Conservation (phyloP, 2,888 invertebrate genomes). For the Sepioteuthis lessoniana region DNA sequence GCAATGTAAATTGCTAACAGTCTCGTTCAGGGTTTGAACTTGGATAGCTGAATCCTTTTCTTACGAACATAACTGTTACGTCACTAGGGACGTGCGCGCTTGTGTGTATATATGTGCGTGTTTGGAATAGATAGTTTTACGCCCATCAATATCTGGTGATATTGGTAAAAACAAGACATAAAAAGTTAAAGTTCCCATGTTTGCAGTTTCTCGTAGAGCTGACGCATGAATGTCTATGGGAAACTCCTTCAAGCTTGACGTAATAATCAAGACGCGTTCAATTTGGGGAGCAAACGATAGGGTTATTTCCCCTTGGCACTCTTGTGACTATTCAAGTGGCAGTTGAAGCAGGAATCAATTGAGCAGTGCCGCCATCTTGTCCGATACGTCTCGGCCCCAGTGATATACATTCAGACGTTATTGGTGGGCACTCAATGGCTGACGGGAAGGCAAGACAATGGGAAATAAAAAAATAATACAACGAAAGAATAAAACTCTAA, state of each 20-base stretch:
- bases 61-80: too few relatives aligned
- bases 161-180: neutral
- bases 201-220: neutral
- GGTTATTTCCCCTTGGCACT: neutral
- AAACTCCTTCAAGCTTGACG: neutral
- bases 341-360: neutral
- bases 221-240: neutral
- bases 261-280: neutral
- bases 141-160: neutral
- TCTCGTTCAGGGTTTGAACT: too few relatives aligned
- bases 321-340: neutral
- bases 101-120: neutral
- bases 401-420: neutral
- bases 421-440: neutral
- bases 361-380: neutral
- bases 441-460: too few relatives aligned
- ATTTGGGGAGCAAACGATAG: neutral
- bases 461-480: too few relatives aligned
- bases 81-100: too few relatives aligned
- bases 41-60: too few relatives aligned
- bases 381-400: neutral
- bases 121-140: neutral
- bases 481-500: too few relatives aligned
- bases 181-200: neutral
- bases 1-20: too few relatives aligned